Evolutionary conservation across 2,113 vertebrate genomes (phyloP), one percentile per base, ranked within the genome.

Genomic region (Monopterus albus): DNA sequence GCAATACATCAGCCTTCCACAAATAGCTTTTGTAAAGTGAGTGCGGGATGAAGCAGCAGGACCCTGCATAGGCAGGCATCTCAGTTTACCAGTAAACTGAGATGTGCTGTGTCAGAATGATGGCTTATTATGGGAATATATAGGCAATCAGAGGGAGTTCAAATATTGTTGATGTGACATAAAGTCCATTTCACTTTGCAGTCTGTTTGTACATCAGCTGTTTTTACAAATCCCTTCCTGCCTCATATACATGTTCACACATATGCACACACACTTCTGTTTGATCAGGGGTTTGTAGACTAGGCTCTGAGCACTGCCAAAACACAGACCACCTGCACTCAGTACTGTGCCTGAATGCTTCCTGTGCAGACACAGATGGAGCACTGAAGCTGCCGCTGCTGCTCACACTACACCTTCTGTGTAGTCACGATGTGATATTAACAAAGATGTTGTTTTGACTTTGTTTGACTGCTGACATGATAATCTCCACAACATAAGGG

Each of bases 101-200:
- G 71, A 80, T 78, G 23, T 64, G 72, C 76, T 73, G 73, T 15
- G 61, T 88, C 78, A 84, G 69, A 36, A 35, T 28, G 40, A 55
- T 55, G 57, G 57, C 18, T 58, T 71, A 57, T 73, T 62, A 47
- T 29, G 55, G 46, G 62, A 56, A 51, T n/a, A 78, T 55, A 52
- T 2, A 25, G 17, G 60, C 64, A 59, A 62, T 73, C 53, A 69
- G 38, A 59, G 18, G 31, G 20, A 75, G 61, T 64, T 82, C 46
- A 78, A 60, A 80, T 75, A 60, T 26, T 68, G 58, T 75, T 55
- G 66, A 75, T 53, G 14, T 56, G 57, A 86, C 73, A 61, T 60
- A 18, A 78, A 70, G 61, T 62, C 46, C 26, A 46, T 81, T 81
- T 79, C 25, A 58, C 25, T 51, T 42, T 33, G 15, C 35, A n/a